Evolutionary conservation across 1,140 invertebrate species (phyloP), one percentile per base, ranked within the genome.

Genomic region (Papilio machaon): DNA sequence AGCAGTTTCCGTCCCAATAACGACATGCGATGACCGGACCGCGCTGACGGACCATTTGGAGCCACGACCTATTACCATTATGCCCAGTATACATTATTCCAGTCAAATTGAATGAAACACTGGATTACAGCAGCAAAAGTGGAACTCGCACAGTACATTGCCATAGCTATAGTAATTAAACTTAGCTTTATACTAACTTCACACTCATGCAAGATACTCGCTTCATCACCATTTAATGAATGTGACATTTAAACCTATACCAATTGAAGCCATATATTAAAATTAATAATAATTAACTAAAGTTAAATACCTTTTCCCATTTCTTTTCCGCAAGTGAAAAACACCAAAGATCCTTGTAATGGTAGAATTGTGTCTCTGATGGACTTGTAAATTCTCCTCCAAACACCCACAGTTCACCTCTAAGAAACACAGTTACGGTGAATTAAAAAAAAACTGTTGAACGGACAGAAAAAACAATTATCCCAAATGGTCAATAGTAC

Each of bases 321-420:
- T 97, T 96, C 86, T 97, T 98, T 0, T 96, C 96, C 73, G 96
- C 95, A 0, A 96, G 80, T 89, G 97, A 96, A 90, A 96, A 98
- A 23, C 98, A 96, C 98, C 98, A 99, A 0, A 99, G 95, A 92
- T 99, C 98, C 92, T 97, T 97, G 89, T 98, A 99, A 91, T 99
- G 98, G 93, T 99, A 97, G 93, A 99, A 99, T 91, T 99, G 98
- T 47, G 97, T 97, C 89, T 99, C 98, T 0, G 97, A 97, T 2
- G 97, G 97, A 92, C 97, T 98, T 1, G 97, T 97, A 95, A 98
- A 99, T 95, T 99, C 98, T 8, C 98, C 98, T 30, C 98, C 98
- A 96, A 99, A 99, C 54, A 99, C 88, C 96, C 98, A 98, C 3
- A 97, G 86, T 87, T 97, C 96, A 35, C 97, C 97, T 91, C 96